These are phyloP conservation scores for Bedellia somnulentella DNA, from an alignment of 2,888 invertebrate genomes.

Conservation along the genomic window DNA sequence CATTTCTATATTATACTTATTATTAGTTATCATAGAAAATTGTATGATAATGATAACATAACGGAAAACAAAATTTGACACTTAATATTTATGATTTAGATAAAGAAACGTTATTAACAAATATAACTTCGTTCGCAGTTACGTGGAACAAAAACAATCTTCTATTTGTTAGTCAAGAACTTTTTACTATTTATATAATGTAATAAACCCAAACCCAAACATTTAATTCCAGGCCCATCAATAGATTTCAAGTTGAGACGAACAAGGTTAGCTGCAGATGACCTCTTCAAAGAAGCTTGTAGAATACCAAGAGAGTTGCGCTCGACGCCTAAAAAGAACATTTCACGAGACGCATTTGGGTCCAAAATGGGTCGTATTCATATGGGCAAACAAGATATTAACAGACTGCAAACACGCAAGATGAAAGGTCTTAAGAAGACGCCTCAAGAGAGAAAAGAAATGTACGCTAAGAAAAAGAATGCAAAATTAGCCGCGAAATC, in stretches of 20 bases:
- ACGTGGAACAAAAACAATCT: too few relatives aligned
- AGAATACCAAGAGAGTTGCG: slow-evolving; percentile 78
- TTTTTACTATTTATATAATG: too few relatives aligned
- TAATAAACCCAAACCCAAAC: too few relatives aligned
- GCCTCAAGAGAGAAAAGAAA: slow-evolving; percentile 66
- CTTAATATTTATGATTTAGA: too few relatives aligned
- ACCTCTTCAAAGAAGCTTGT: slow-evolving; percentile 82
- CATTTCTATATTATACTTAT: too few relatives aligned
- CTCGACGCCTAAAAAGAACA: slow-evolving; percentile 87
- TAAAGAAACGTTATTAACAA: too few relatives aligned
- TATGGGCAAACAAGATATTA: slow-evolving; percentile 85
- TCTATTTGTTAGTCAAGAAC: too few relatives aligned
- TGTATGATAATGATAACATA: too few relatives aligned
- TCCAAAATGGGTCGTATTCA: slow-evolving; percentile 90
- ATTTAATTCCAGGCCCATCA: slow-evolving; percentile 79
- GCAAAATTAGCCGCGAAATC: slow-evolving; percentile 26
- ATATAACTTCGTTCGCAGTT: too few relatives aligned
- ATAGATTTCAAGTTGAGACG: slow-evolving; percentile 85
- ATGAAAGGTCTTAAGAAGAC: slow-evolving; percentile 86
- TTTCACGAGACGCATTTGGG: slow-evolving; percentile 84
- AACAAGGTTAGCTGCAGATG: slow-evolving; percentile 85
- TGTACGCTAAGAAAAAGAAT: slow-evolving; percentile 55
- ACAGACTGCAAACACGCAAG: slow-evolving; percentile 84
- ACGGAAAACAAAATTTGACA: too few relatives aligned
- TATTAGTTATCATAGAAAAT: too few relatives aligned